Evolutionary conservation across 2,113 vertebrate species (phyloP), one percentile per base, ranked within the genome.

Genomic region (Notarius quadriscutis): DNA sequence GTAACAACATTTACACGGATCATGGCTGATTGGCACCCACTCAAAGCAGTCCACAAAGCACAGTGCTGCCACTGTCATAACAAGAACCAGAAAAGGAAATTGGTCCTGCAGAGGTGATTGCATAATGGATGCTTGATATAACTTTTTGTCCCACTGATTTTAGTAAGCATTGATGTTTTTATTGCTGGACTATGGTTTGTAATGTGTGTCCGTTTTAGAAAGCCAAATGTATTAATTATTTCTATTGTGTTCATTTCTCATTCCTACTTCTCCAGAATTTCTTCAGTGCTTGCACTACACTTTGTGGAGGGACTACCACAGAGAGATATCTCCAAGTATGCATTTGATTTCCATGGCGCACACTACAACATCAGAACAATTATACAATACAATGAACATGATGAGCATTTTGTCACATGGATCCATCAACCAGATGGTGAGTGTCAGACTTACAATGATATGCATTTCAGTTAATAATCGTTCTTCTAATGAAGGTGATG

Each of bases 401-500:
- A 93, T 48, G 92, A 95, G 90, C 97, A 99, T 91, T 99, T 99
- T 91, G 94, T 97, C 91, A 95, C 97, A 5, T 99, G 98, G 98
- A 91, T 93, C 78, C 90, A 91, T 86, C 93, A 93, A 86, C n/a
- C 91, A 83, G 94, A 97, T 75, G 97, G 98, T 99, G 92, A 90
- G 96, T 95, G 25, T 53, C 7, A 60, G 22, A 14, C 9, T 77
- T 69, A 60, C 27, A 22, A 25, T 7, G 9, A 78, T 55, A 78
- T 41, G 12, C 72, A 60, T 48, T 72, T 27, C n/a, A 77, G 30
- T 8, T 84, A 9, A 57, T 63, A 17, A 2, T 53, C 8, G 5
- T 62, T 51, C 63, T 27, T 79, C 48, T 69, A 7, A 60, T 41
- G 12, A 51, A 25, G 48, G 9, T 11, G 1, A 51, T 75, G 7